Percentiles rank a stretch among this genome's conserved stretches.
Evolutionary conservation across 1,140 invertebrate genomes (phyloP).

Genomic region (Campodea augens): DNA sequence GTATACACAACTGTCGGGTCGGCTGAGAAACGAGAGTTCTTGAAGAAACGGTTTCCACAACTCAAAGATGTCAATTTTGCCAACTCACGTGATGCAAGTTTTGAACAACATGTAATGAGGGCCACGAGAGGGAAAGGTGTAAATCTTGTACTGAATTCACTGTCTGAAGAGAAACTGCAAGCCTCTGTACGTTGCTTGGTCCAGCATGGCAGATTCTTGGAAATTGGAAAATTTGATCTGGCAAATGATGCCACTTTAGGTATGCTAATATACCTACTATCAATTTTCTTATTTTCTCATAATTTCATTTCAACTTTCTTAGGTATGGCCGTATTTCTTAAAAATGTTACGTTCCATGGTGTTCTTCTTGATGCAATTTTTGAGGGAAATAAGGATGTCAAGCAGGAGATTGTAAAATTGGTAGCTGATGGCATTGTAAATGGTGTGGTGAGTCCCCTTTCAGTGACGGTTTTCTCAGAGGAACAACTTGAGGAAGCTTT

Average conservation of each 20-base stretch:
- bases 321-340: conserved; percentile 36
- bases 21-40: conserved; percentile 22
- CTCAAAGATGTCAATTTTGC: conserved; percentile 29
- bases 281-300: conserved; percentile 25
- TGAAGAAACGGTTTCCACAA: conserved; percentile 20
- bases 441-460: conserved; percentile 15
- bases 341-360: conserved; percentile 37
- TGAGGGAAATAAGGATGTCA: conserved; percentile 19
- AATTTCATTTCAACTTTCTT: conserved; percentile 9
- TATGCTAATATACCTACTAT: conserved; percentile 18
- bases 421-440: conserved; percentile 28
- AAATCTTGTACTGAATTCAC: conserved; percentile 39
- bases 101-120: conserved; percentile 31
- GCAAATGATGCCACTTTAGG: conserved; percentile 40
- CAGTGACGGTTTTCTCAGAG: conserved; percentile 5
- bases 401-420: conserved; percentile 24
- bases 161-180: conserved; percentile 38
- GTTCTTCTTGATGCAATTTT: conserved; percentile 35
- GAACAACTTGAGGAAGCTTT: conserved; percentile 13
- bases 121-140: conserved; percentile 30
- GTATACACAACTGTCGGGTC: conserved; percentile 29
- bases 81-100: conserved; percentile 31
- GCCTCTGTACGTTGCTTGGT: conserved; percentile 41
- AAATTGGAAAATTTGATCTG: conserved; percentile 51
- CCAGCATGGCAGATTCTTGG: conserved; percentile 42